Percentiles rank a stretch among this genome's conserved stretches.
These are phyloP conservation scores for Apocrypta bakeri DNA, from an alignment of 1,140 invertebrate species.

Conservation along the genomic window DNA sequence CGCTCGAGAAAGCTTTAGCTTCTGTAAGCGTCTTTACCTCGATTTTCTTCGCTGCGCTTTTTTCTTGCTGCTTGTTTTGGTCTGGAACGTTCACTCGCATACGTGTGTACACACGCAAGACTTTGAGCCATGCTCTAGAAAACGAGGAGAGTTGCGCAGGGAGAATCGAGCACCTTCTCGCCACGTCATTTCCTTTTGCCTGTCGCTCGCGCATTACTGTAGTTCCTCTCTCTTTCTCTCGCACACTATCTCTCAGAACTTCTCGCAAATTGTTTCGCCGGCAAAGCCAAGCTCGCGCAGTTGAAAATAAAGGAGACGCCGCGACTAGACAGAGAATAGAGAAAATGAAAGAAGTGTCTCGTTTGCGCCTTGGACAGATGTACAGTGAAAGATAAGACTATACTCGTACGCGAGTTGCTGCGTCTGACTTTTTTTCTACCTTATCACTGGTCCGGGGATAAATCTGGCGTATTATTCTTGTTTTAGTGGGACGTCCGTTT, in stretches of 20 bases:
- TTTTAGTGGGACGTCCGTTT: neutral
- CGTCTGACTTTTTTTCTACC: neutral
- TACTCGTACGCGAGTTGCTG: neutral
- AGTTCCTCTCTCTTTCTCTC: neutral
- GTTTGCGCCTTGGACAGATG: neutral
- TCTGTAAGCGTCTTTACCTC: neutral
- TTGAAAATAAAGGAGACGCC: neutral
- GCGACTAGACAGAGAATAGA: neutral
- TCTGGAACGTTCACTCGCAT: neutral
- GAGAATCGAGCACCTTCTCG: slow-evolving; percentile 1
- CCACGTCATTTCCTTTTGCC: neutral
- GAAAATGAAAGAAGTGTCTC: neutral
- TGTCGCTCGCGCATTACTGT: neutral
- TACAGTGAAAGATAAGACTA: neutral
- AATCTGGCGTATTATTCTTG: neutral
- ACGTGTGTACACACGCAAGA: neutral
- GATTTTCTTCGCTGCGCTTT: neutral
- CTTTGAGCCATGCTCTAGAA: neutral
- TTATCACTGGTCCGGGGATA: neutral
- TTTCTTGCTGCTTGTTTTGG: neutral
- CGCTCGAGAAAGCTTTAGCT: neutral
- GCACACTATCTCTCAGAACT: neutral
- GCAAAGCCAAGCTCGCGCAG: neutral
- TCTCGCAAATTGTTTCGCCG: slow-evolving; percentile 17
- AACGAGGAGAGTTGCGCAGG: neutral